Evolutionary conservation across 2,888 invertebrate species (phyloP).

Genomic region (Mesodorylaimus sp.): DNA sequence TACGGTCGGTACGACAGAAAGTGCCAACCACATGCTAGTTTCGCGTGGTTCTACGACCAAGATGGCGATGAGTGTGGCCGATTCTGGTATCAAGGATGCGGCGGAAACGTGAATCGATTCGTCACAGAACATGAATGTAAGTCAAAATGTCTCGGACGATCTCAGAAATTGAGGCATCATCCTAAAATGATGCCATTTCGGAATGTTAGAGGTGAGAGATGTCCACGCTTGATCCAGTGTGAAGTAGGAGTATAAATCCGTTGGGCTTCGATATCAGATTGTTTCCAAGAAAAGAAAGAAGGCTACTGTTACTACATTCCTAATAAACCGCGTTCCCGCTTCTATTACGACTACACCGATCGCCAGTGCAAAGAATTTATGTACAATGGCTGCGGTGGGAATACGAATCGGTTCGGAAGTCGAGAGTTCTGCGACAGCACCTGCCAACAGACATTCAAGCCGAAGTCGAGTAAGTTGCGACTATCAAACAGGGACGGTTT

Average conservation of each 20-base stretch:
- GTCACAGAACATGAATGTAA: constrained; percentile 22
- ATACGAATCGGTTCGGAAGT: constrained; percentile 15
- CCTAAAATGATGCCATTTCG: too few relatives aligned
- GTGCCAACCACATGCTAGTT: constrained; percentile 21
- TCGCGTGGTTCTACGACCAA: constrained; percentile 21
- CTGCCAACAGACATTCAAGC: constrained; percentile 9
- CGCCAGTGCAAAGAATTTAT: constrained; percentile 13
- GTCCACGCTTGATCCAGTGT: neutral
- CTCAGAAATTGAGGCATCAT: too few relatives aligned
- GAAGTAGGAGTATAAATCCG: constrained; percentile 4
- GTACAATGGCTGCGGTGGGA: constrained; percentile 17
- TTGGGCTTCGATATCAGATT: constrained; percentile 16
- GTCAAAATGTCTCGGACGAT: neutral
- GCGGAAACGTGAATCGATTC: constrained; percentile 24
- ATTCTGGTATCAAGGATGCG: constrained; percentile 25
- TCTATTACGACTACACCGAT: constrained; percentile 14
- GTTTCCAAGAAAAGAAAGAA: constrained; percentile 17
- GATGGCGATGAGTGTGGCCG: constrained; percentile 17
- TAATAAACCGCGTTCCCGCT: constrained; percentile 6
- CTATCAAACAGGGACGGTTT: neutral
- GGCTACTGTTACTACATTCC: constrained; percentile 14
- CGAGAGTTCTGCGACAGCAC: constrained; percentile 14
- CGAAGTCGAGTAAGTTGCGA: constrained; percentile 13
- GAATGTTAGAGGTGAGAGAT: constrained; percentile 11
- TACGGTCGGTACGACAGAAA: constrained; percentile 17